These are phyloP conservation scores for Allacma fusca DNA, from an alignment of 2,888 invertebrate species.

Conservation along the genomic window DNA sequence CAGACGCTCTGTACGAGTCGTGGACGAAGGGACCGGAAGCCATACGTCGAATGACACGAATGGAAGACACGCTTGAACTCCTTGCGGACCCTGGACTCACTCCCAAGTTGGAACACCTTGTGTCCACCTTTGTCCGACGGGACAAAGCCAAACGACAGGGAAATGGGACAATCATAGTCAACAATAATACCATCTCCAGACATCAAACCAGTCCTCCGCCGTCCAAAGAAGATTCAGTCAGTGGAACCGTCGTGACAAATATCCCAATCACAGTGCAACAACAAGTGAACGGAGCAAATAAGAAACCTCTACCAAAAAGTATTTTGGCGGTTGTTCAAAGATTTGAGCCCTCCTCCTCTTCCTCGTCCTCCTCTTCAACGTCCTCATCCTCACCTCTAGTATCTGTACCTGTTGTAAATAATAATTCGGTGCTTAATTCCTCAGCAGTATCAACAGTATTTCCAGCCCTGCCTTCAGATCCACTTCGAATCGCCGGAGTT, in stretches of 20 bases:
- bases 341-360: slow-evolving; percentile 61
- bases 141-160: slow-evolving; percentile 60
- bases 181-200: neutral
- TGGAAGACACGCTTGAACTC: slow-evolving; percentile 54
- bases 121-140: slow-evolving; percentile 59
- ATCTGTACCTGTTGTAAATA: slow-evolving; percentile 53
- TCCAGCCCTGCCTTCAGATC: slow-evolving; percentile 9
- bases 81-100: slow-evolving; percentile 58
- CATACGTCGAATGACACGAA: slow-evolving; percentile 36
- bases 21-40: slow-evolving; percentile 57
- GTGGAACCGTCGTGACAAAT: slow-evolving; percentile 43
- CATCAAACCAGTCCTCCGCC: neutral
- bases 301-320: slow-evolving; percentile 60
- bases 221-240: slow-evolving; percentile 6
- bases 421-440: neutral
- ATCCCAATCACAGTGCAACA: slow-evolving; percentile 27
- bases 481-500: slow-evolving; percentile 30
- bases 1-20: slow-evolving; percentile 61
- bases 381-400: slow-evolving; percentile 63
- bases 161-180: neutral
- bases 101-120: slow-evolving; percentile 59
- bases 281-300: slow-evolving; percentile 22
- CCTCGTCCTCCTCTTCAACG: slow-evolving; percentile 64
- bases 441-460: neutral
- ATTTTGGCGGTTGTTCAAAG: slow-evolving; percentile 61